Percentiles rank a stretch among this genome's conserved stretches.
These are phyloP conservation scores for Malacoctenus gilli DNA, from an alignment of 2,797 vertebrate genomes.

Conservation along the genomic window DNA sequence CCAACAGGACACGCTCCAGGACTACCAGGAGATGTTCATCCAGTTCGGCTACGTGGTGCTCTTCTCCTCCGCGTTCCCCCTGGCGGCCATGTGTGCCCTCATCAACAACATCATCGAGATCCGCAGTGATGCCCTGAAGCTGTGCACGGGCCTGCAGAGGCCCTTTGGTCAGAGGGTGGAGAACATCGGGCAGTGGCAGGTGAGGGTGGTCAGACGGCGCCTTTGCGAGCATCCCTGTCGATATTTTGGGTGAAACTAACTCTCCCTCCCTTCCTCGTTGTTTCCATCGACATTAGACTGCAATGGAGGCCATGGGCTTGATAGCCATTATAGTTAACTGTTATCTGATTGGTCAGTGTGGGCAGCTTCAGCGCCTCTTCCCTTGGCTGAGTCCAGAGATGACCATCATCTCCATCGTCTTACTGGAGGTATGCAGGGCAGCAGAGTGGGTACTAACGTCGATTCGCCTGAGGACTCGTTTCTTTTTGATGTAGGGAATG, in stretches of 20 bases:
- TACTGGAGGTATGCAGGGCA: slow-evolving; percentile 87
- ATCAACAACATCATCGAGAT: slow-evolving; percentile 97
- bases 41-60: slow-evolving; percentile 98
- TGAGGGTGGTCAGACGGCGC: slow-evolving; percentile 60
- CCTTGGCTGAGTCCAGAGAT: slow-evolving; percentile 95
- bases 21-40: slow-evolving; percentile 98
- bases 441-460: no score
- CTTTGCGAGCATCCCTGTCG: no score
- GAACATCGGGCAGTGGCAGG: slow-evolving; percentile 97
- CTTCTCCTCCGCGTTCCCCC: slow-evolving; percentile 94
- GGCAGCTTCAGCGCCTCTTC: slow-evolving; percentile 94
- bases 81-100: slow-evolving; percentile 93
- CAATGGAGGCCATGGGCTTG: slow-evolving; percentile 95
- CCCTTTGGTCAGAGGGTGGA: slow-evolving; percentile 93
- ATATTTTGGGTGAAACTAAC: no score
- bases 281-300: slow-evolving; percentile 81
- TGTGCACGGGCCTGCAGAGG: slow-evolving; percentile 91
- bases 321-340: slow-evolving; percentile 97
- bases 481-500: no score
- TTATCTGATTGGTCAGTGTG: slow-evolving; percentile 96
- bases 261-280: no score
- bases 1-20: slow-evolving; percentile 93
- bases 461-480: no score
- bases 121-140: slow-evolving; percentile 93
- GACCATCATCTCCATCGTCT: slow-evolving; percentile 93